A percentile compares a stretch with the other conserved stretches of the same genome.
Evolutionary conservation across 2,888 invertebrate species (phyloP).

Genomic region (Leptothorax acervorum): DNA sequence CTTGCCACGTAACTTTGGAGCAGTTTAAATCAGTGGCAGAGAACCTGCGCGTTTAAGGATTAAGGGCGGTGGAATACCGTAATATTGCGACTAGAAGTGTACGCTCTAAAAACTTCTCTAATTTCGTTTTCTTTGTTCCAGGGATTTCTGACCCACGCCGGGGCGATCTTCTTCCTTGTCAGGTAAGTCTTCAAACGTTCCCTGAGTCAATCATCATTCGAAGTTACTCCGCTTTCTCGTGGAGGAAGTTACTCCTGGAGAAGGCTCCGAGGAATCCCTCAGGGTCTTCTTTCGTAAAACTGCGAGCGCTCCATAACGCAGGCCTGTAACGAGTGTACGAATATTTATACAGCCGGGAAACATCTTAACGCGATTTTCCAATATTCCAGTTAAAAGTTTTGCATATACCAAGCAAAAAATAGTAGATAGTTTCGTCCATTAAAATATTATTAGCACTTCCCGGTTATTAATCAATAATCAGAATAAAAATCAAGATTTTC

Average conservation of each 20-base stretch:
- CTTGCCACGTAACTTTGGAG: slow-evolving; percentile 27
- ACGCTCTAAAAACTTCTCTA: slow-evolving; percentile 38
- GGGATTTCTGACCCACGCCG: slow-evolving; percentile 55
- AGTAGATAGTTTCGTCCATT: background rate
- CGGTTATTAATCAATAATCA: background rate
- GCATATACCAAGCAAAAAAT: background rate
- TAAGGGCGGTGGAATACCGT: slow-evolving; percentile 16
- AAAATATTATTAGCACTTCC: background rate
- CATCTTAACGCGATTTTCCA: background rate
- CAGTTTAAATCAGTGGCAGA: slow-evolving; percentile 38
- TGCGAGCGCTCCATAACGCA: background rate
- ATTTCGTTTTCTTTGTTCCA: slow-evolving; percentile 64
- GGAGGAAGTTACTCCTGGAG: background rate
- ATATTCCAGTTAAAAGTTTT: background rate
- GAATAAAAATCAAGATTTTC: background rate
- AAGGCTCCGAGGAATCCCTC: background rate
- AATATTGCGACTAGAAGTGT: slow-evolving; percentile 25
- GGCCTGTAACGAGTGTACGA: too few species aligned
- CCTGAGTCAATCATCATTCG: slow-evolving; percentile 18
- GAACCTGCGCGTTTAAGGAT: slow-evolving; percentile 46
- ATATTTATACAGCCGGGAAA: background rate
- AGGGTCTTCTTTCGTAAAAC: slow-evolving; percentile 1
- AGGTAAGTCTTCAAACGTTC: slow-evolving; percentile 59
- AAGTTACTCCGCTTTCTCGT: slow-evolving; percentile 34
- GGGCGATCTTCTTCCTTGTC: slow-evolving; percentile 39